Evolutionary conservation across 1,140 invertebrate genomes (phyloP), one percentile per base, ranked within the genome.

Genomic region (Chironomus tepperi): DNA sequence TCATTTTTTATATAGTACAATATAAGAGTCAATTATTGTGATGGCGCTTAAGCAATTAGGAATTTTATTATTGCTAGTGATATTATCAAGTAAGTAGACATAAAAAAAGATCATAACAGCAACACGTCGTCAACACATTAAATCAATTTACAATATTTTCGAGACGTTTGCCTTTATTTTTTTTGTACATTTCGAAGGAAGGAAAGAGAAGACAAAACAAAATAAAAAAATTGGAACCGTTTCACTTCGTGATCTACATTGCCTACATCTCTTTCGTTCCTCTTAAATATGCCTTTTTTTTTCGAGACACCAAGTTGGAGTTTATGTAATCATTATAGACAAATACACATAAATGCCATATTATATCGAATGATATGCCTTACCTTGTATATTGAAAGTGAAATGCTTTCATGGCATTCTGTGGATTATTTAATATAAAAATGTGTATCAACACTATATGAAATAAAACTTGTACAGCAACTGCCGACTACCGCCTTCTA

Each of bases 1-100:
- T 34, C 1, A 34, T 1, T 34, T 34, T 34, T 47, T 57, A 57
- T 57, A 57, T 12, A 57, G 7, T n/a, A n/a, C 12, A 57, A 57
- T n/a, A 57, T 57, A 57, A 57, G n/a, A 57, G 47, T 57, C 47
- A 57, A 57, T 57, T 57, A 70, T 70, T 70, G 65, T 70, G 19
- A 70, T 70, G 65, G 65, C 65, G 16, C 18, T 70, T 70, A 70
- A 70, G 18, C 65, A 70, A 70, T 70, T 70, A 70, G 65, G 65
- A 70, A 70, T 70, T 70, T 70, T 70, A 70, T 70, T 70, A 70
- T n/a, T 57, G 12, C 18, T 70, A 70, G 65, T 70, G 65, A 70
- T 70, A 70, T 15, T 70, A 70, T 8, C 65, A 70, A 70, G 65
- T 70, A 70, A 70, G 65, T 70, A 70, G n/a, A 34, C 24, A 34